Evolutionary conservation across 2,888 invertebrate species (phyloP), one percentile per base, ranked within the genome.

Genomic region (Brachyptera risi): DNA sequence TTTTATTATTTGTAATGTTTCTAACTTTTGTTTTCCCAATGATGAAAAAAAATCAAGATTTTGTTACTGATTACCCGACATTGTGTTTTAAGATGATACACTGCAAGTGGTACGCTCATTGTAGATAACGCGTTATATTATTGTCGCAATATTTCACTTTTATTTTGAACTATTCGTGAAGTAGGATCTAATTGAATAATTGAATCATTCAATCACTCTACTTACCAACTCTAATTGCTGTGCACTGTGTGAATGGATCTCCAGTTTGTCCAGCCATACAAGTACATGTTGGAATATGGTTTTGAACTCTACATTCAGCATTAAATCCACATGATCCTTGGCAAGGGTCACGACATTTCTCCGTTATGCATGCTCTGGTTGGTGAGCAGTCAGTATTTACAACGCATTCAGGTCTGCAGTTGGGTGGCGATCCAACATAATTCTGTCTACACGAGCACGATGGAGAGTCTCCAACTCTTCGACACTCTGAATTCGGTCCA

Each of bases 221-320:
- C 74, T 73, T 73, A 76, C 75, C 73, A 69, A 78, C 78, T 75
- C 21, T 17, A 4, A 82, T 80, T 49, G 79, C 77, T 66, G 76
- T 78, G 70, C 90, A 90, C 65, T 81, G 78, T 35, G 83, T 80
- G 70, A 90, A 90, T 35, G 90, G 87, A 80, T 90, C 86, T 38
- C 92, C 92, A 60, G 83, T 82, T 69, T 81, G 83, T 49, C 84
- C 84, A 59, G 73, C 71, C 2, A 79, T 77, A 70, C 87, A 87
- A 23, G 76, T 78, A 65, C 80, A 79, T 40, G 74, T 73, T 9
- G 77, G 76, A 26, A 75, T 73, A 63, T 76, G 76, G 68, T 75
- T 78, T 66, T 68, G 72, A 23, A 77, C 76, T 35, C 72, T 67
- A 67, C 79, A 80, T 58, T 74, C 70, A n/a, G 79, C 76, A 66